phyloP scores from a whole-genome alignment of 2,113 vertebrate species.

The Trematocara stigmaticum region DNA sequence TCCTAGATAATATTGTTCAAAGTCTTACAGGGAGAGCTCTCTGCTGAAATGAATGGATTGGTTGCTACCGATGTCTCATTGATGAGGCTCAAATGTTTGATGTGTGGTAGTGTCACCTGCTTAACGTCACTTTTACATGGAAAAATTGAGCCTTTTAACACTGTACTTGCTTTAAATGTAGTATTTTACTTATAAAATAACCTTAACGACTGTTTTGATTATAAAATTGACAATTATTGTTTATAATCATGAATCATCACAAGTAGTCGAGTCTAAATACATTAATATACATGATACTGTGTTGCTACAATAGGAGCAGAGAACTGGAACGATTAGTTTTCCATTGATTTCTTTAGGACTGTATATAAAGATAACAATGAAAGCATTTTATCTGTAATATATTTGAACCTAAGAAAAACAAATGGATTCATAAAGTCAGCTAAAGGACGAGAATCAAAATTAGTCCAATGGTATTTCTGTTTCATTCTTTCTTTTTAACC shows the following conservation, averaged over 20 bases:
- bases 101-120: background rate
- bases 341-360: background rate
- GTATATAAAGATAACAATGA: background rate
- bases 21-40: background rate
- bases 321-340: background rate
- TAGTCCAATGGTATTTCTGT: background rate
- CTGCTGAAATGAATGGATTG: background rate
- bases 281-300: background rate
- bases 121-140: background rate
- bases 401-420: background rate
- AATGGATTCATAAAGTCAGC: background rate
- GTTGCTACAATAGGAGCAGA: background rate
- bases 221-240: background rate
- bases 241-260: background rate
- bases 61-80: background rate
- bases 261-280: background rate
- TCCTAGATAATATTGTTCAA: background rate
- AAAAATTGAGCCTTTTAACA: background rate
- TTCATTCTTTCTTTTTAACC: background rate
- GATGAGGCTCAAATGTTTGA: background rate
- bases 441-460: background rate
- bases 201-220: rapidly evolving
- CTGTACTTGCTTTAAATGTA: background rate
- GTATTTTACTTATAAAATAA: background rate
- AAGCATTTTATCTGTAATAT: background rate